Base-by-base conservation (phyloP, 1,140 invertebrate species). In the Colletes latitarsis region DNA sequence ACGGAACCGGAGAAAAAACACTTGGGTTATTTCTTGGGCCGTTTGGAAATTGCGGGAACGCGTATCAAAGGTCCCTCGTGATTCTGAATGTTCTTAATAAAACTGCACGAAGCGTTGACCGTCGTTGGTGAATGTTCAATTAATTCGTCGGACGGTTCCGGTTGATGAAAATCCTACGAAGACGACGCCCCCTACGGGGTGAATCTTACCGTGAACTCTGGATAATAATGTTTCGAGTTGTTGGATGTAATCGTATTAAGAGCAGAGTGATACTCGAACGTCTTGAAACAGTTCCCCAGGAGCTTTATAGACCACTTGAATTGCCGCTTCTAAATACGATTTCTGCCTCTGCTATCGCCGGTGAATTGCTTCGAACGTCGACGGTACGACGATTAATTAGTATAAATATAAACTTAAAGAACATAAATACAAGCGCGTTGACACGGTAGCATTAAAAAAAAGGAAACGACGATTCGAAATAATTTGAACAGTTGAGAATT, bases 181-280 rank as follows among this genome's bases (percentile, higher is more conserved):
- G 60, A 6, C 12, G 21, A 0, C 14, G 53, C 3, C 30, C 30
- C 30, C 30, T n/a, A n/a, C 41, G 17, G 6, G 63, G 41, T 3
- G 63, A 46, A 49, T 17, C 9, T 49, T 15, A 9, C 17, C 57
- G 57, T 9, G n/a, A 8, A 12, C 10, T 41, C 62, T 12, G 69
- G n/a, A 43, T 58, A 71, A 55, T 70, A 70, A 58, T 58, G 41
- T 58, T 71, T 58, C 39, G 6, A n/a, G 9, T 43, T 43, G 53
- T 4, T 0, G 30, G 39, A 39, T 58, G 30, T 55, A 70, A 70
- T 57, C 68, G 21, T 70, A 70, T 57, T 70, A 70, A 39, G 52
- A 17, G 53, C 17, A 12, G 30, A 70, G 21, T 9, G 53, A 70
- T 70, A 41, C 30, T 57, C 5, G 15, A 57, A n/a, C 30, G 21